A percentile compares a stretch with the other conserved stretches of the same genome.
Evolutionary conservation across 2,888 invertebrate genomes (phyloP).

Genomic region (Drosophila affinis): DNA sequence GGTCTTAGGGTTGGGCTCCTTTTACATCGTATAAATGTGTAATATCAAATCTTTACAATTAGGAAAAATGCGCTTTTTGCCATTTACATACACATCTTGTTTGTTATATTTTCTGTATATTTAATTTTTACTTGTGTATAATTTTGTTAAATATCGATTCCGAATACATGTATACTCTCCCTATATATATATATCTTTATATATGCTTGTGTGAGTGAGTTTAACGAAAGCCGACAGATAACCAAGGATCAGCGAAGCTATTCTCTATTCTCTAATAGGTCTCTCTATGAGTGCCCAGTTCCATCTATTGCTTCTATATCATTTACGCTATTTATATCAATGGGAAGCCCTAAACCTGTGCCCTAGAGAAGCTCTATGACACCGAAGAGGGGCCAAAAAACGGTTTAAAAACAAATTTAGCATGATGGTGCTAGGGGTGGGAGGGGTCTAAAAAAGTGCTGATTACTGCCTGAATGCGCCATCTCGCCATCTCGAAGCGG

Average conservation of each 20-base stretch:
- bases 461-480: background rate
- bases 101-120: conserved; percentile 15
- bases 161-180: conserved; percentile 40
- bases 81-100: conserved; percentile 43
- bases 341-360: conserved; percentile 25
- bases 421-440: background rate
- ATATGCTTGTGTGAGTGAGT: conserved; percentile 14
- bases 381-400: background rate
- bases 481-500: background rate
- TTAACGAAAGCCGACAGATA: conserved; percentile 1
- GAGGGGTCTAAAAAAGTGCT: background rate
- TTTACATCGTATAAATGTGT: conserved; percentile 66
- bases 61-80: conserved; percentile 71
- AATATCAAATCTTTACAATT: conserved; percentile 75
- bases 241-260: background rate
- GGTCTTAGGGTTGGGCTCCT: conserved; percentile 7
- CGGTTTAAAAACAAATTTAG: background rate
- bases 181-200: conserved; percentile 32
- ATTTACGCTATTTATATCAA: conserved; percentile 25
- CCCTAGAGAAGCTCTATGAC: conserved; percentile 53
- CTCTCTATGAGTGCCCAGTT: background rate
- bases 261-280: background rate
- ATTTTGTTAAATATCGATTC: conserved; percentile 58
- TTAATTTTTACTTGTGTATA: conserved; percentile 41
- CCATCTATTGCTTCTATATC: background rate